A percentile compares a stretch with the other conserved stretches of the same genome.
These are phyloP conservation scores for Gisinianus flammeolus DNA, from an alignment of 2,888 invertebrate species.

Conservation along the genomic window DNA sequence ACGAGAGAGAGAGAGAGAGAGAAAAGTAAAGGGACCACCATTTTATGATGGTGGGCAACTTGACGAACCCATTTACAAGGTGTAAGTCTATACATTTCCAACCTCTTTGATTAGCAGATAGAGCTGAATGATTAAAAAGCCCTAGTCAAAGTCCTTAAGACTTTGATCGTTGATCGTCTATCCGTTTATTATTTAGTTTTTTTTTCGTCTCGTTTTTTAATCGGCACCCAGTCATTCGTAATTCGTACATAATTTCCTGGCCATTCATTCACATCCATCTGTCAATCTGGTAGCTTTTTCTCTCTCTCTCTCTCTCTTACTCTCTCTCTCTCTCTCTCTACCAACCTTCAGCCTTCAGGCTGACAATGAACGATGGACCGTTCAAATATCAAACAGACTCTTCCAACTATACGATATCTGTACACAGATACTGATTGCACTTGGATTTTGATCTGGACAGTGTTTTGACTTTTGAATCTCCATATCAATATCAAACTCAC, in stretches of 20 bases:
- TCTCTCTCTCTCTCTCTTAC: too few relatives aligned
- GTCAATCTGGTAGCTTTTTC: slow-evolving; percentile 2
- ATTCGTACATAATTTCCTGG: not conserved
- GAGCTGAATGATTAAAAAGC: not conserved
- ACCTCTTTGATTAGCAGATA: slow-evolving; percentile 6
- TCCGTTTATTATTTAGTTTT: not conserved
- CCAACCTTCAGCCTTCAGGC: too few relatives aligned
- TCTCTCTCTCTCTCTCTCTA: too few relatives aligned
- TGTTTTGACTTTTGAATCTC: too few relatives aligned
- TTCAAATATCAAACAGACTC: not conserved
- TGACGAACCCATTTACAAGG: not conserved
- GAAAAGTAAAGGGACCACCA: too few relatives aligned
- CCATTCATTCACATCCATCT: not conserved
- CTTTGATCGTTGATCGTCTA: not conserved
- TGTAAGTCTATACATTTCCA: slow-evolving; percentile 8
- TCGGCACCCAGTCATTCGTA: too few relatives aligned
- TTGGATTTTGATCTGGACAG: too few relatives aligned
- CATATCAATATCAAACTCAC: not conserved
- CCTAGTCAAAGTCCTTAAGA: not conserved
- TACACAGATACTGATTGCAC: too few relatives aligned
- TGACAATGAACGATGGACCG: slow-evolving; percentile 4
- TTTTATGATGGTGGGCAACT: not conserved
- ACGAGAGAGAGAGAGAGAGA: slow-evolving; percentile 1
- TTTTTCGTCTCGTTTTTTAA: too few relatives aligned
- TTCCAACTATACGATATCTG: not conserved